phyloP scores from a whole-genome alignment of 2,888 invertebrate genomes.

The Terebella lapidaria region DNA sequence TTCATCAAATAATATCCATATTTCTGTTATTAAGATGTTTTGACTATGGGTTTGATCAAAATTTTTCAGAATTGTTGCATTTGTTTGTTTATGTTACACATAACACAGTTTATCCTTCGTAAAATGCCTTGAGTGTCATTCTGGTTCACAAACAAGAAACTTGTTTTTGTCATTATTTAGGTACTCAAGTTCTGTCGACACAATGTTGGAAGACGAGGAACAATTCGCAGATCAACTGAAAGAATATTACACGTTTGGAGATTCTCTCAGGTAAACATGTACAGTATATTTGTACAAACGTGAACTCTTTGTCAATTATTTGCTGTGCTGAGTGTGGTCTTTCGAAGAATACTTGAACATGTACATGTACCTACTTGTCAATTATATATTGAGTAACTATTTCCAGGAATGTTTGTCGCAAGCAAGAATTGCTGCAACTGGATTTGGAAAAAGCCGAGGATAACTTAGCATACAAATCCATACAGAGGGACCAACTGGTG shows the following conservation, averaged over 20 bases:
- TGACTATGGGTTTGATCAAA: no score
- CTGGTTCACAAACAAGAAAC: background rate
- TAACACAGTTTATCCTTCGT: no score
- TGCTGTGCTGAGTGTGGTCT: no score
- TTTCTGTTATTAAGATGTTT: no score
- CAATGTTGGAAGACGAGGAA: slow-evolving; percentile 75
- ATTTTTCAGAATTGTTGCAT: no score
- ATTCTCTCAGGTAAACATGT: slow-evolving; percentile 58
- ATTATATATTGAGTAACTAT: background rate
- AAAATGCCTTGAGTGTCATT: no score
- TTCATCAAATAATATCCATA: no score
- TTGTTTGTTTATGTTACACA: no score
- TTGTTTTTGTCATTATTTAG: slow-evolving; percentile 25
- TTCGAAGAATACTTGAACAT: no score
- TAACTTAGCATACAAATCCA: slow-evolving; percentile 57
- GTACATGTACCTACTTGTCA: background rate
- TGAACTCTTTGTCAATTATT: no score
- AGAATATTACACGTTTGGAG: slow-evolving; percentile 74
- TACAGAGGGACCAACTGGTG: slow-evolving; percentile 55
- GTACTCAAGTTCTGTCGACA: slow-evolving; percentile 66
- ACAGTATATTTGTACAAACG: background rate
- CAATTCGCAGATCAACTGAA: slow-evolving; percentile 77
- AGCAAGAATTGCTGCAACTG: slow-evolving; percentile 70
- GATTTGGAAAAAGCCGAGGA: slow-evolving; percentile 70
- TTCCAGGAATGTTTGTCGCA: slow-evolving; percentile 64